Conservation (phyloP, 2,113 vertebrate species). For the Caloenas nicobarica region DNA sequence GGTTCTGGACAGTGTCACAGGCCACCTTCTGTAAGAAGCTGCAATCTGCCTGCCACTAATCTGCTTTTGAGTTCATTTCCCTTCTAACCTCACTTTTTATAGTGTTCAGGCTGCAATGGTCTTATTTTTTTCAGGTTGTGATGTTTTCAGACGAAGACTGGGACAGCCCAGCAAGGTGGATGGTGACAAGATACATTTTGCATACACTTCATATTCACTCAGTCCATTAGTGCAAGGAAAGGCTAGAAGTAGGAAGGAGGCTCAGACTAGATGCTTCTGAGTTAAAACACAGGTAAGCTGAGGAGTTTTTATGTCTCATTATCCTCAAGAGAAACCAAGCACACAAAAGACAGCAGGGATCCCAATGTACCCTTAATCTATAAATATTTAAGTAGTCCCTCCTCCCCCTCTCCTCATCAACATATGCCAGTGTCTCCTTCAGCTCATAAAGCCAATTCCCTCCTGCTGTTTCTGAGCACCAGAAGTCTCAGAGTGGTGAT, state of each 20-base stretch:
- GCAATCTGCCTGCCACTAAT: neutral
- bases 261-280: neutral
- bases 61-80: neutral
- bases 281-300: neutral
- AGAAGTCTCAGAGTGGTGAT: constrained; percentile 70
- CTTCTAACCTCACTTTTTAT: neutral
- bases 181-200: no score
- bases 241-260: neutral
- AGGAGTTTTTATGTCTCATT: neutral
- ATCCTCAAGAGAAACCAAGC: neutral
- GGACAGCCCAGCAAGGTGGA: accelerated
- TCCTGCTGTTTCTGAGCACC: constrained; percentile 60
- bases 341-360: constrained; percentile 35
- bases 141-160: neutral
- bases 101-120: neutral
- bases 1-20: accelerated
- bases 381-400: constrained; percentile 71
- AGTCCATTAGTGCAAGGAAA: neutral
- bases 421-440: constrained; percentile 62
- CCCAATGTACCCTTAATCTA: constrained; percentile 30
- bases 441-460: constrained; percentile 66
- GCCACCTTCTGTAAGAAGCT: neutral
- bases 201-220: neutral
- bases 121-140: neutral
- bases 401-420: constrained; percentile 41